Percentiles rank a stretch among this genome's conserved stretches.
phyloP scores from a whole-genome alignment of 2,797 vertebrate species.

The Ceryle rudis region DNA sequence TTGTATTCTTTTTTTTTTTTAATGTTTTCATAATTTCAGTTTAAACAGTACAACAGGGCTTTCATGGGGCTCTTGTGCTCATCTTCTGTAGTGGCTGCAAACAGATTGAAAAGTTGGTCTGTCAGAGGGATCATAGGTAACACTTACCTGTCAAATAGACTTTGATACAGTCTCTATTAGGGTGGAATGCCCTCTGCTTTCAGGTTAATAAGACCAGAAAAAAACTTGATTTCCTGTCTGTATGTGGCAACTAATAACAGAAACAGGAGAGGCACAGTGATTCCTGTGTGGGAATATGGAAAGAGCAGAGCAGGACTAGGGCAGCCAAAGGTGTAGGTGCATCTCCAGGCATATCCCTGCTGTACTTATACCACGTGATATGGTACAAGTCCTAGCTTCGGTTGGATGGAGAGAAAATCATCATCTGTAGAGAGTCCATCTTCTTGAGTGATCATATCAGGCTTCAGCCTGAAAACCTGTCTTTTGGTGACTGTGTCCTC shows the following conservation, averaged over 20 bases:
- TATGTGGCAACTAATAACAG: background rate
- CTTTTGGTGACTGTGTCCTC: background rate
- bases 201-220: background rate
- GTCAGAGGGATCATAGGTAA: background rate
- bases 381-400: background rate
- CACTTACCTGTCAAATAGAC: background rate
- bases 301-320: background rate
- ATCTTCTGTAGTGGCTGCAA: background rate
- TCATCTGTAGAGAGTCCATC: background rate
- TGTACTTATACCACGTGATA: no score
- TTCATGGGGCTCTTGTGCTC: background rate
- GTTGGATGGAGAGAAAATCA: background rate
- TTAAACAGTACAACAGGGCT: background rate
- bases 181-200: background rate
- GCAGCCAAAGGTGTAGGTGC: accelerated
- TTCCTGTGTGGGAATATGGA: background rate
- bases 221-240: background rate
- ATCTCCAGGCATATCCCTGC: background rate
- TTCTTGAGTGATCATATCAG: background rate
- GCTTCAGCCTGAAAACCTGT: background rate
- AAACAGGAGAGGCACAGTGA: background rate
- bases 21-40: background rate
- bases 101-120: background rate
- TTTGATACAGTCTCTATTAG: background rate
- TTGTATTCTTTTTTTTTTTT: background rate